A percentile compares a stretch with the other conserved stretches of the same genome.
Conservation (phyloP, 2,113 vertebrate genomes). For the Epinephelus lanceolatus region DNA sequence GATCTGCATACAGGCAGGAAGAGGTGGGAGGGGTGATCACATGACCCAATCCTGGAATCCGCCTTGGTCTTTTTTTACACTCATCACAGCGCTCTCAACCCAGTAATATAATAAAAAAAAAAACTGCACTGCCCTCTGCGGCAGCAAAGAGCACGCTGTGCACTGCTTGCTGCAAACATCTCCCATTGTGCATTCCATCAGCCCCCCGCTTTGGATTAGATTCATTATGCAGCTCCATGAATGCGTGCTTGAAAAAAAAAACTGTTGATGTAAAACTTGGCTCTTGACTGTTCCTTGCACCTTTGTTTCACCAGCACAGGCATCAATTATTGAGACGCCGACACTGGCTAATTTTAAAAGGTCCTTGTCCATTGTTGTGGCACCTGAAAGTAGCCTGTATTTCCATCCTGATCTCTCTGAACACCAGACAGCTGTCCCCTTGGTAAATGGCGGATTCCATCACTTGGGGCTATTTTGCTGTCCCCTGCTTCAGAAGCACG, state of each 20-base stretch:
- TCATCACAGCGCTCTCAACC: slow-evolving; percentile 15
- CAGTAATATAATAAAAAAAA: slow-evolving; percentile 55
- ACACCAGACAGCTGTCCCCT: not conserved
- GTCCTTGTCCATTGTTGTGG: not conserved
- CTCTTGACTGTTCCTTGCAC: slow-evolving; percentile 21
- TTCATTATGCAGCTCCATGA: slow-evolving; percentile 46
- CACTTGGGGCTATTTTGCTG: slow-evolving; percentile 33
- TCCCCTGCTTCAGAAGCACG: slow-evolving; percentile 34
- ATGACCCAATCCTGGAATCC: slow-evolving; percentile 66
- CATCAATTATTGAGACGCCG: not conserved
- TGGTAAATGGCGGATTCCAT: slow-evolving; percentile 19
- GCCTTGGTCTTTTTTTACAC: slow-evolving; percentile 22
- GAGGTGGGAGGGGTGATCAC: slow-evolving; percentile 61
- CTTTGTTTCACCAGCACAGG: slow-evolving; percentile 24
- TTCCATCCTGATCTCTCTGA: not conserved
- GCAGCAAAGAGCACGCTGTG: slow-evolving; percentile 38
- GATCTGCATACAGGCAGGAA: slow-evolving; percentile 54
- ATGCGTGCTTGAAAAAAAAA: not conserved
- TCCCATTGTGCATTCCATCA: slow-evolving; percentile 31
- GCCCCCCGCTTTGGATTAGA: slow-evolving; percentile 15
- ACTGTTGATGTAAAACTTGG: slow-evolving; percentile 21
- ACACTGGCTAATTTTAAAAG: not conserved
- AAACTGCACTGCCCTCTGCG: slow-evolving; percentile 9
- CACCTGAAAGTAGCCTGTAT: not conserved
- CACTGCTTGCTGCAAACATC: slow-evolving; percentile 31